Evolutionary conservation across 2,113 vertebrate species (phyloP), one percentile per base, ranked within the genome.

Genomic region (Catharus minimus): DNA sequence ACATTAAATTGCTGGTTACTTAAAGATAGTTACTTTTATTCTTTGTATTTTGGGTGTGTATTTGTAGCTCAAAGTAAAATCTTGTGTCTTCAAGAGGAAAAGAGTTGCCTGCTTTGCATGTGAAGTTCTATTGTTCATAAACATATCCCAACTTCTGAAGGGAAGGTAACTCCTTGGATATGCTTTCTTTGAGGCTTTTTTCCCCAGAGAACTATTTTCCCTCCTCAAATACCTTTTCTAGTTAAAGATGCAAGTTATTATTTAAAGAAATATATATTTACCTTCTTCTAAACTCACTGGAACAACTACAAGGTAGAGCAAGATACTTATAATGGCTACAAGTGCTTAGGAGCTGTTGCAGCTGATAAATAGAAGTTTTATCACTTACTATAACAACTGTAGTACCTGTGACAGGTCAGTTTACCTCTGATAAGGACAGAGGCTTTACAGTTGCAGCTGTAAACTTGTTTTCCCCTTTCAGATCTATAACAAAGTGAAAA

Each of bases 401-500:
- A 92, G 32, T 46, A 20, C 11, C 66, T 26, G 7, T 50, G 62
- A 44, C 30, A 43, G 39, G 18, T 60, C 43, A 66, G 2, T 9
- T 88, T 62, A 50, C 32, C 72, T 77, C 65, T 64, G 15, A 7
- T 22, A 38, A 50, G 49, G 50, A 74, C 24, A 55, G 41, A 73
- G 11, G 56, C 32, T 66, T 67, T 50, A n/a, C 16, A n/a, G 32
- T 39, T 77, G 43, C 55, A 67, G 18, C n/a, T 89, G 50, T 57
- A 60, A 91, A 86, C 22, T 61, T 76, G 15, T 41, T 19, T 92
- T 87, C 12, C 39, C 39, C 78, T 57, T 85, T 91, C 93, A 99
- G 99, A 99, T 99, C 66, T 99, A 99, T 81, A 99, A 98, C 96
- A 98, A 97, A 76, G 97, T 99, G 16, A 96, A 97, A 62, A 93